Evolutionary conservation across 2,113 vertebrate species (phyloP).

Genomic region (Aptenodytes patagonicus): DNA sequence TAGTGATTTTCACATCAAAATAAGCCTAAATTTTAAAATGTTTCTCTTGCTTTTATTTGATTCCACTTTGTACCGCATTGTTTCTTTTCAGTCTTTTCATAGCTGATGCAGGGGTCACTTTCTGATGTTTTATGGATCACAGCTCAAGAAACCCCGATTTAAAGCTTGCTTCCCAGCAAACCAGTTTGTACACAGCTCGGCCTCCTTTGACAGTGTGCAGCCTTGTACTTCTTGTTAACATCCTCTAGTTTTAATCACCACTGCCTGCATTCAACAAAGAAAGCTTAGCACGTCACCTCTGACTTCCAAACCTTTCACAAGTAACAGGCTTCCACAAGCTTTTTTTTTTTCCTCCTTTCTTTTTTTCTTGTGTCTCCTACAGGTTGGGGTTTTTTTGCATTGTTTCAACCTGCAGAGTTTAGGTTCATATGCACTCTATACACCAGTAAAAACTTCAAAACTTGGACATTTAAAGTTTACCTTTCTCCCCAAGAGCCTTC

Average conservation of each 20-base stretch:
- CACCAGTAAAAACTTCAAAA: neutral
- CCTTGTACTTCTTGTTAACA: neutral
- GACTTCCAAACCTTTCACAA: neutral
- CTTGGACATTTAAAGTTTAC: neutral
- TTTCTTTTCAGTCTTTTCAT: neutral
- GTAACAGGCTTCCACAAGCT: neutral
- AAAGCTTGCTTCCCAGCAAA: neutral
- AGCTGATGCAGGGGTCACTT: neutral
- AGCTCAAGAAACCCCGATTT: neutral
- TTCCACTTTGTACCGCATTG: neutral
- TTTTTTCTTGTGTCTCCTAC: neutral
- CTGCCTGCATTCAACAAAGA: neutral
- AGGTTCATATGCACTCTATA: neutral
- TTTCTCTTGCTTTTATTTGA: neutral
- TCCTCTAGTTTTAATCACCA: neutral
- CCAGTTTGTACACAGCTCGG: neutral
- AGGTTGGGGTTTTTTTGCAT: neutral
- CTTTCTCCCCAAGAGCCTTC: neutral
- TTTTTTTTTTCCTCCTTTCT: rapidly evolving
- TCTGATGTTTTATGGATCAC: neutral
- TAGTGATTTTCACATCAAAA: neutral
- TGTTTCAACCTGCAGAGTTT: conserved; percentile 17
- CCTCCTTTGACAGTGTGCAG: neutral
- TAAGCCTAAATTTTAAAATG: neutral
- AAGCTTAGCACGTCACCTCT: neutral